Conservation (phyloP, 2,888 invertebrate species). For the Eugnorisma glareosa region DNA sequence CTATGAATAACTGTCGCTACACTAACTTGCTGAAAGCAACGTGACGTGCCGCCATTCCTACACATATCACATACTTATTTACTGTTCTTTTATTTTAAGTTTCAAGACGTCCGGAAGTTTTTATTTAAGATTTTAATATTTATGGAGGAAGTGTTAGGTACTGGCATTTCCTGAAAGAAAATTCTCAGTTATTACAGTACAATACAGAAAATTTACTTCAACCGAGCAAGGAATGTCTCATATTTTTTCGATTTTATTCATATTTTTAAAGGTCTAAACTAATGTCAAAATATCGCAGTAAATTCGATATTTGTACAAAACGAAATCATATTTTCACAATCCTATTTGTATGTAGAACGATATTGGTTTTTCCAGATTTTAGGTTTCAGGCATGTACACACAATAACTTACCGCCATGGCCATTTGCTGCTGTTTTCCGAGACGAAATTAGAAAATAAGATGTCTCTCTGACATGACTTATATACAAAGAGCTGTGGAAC, state of each 20-base stretch:
- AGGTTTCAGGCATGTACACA: constrained; percentile 26
- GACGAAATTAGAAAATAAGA: constrained; percentile 62
- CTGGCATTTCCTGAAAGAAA: neutral
- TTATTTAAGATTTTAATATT: neutral
- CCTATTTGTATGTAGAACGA: constrained; percentile 30
- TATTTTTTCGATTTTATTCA: neutral
- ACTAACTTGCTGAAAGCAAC: constrained; percentile 51
- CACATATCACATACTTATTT: constrained; percentile 14
- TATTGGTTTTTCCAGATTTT: constrained; percentile 47
- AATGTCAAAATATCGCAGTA: constrained; percentile 23
- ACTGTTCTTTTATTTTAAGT: constrained; percentile 11
- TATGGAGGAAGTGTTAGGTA: neutral
- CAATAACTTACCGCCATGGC: constrained; percentile 34
- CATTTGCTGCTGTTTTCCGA: constrained; percentile 46
- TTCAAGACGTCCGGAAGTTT: neutral
- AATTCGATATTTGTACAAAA: constrained; percentile 27
- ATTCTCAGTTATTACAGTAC: neutral
- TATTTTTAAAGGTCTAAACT: constrained; percentile 10
- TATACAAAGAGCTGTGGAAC: constrained; percentile 69
- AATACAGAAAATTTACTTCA: neutral
- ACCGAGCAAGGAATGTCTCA: no score
- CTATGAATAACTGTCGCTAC: constrained; percentile 58
- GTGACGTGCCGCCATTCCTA: constrained; percentile 21
- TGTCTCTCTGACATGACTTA: constrained; percentile 51
- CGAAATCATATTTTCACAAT: constrained; percentile 48